Percentiles rank a stretch among this genome's conserved stretches.
These are phyloP conservation scores for Villa cingulata DNA, from an alignment of 2,888 invertebrate species.

Conservation along the genomic window DNA sequence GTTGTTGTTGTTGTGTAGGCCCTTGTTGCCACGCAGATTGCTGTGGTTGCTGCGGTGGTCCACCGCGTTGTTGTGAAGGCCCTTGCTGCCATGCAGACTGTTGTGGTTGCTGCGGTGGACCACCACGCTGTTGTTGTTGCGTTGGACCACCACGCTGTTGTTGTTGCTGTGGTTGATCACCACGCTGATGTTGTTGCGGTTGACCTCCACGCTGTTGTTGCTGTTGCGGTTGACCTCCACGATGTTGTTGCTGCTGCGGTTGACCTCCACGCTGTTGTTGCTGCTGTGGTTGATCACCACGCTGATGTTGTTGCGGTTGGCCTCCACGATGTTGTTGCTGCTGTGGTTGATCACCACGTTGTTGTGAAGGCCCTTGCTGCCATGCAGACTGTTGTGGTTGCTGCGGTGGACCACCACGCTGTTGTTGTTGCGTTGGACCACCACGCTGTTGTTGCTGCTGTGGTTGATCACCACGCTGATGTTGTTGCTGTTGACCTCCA, in stretches of 20 bases:
- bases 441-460: background rate
- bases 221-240: constrained; percentile 3
- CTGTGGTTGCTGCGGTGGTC: background rate
- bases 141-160: background rate
- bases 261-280: background rate
- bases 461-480: constrained; percentile 1
- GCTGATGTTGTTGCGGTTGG: constrained; percentile 5
- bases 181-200: constrained; percentile 5
- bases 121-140: constrained; percentile 1
- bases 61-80: background rate
- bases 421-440: constrained; percentile 5
- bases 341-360: background rate
- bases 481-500: background rate
- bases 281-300: constrained; percentile 6
- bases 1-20: background rate
- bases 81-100: background rate
- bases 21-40: background rate
- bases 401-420: background rate
- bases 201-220: constrained; percentile 2
- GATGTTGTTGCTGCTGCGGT: constrained; percentile 3
- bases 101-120: constrained; percentile 2
- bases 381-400: background rate
- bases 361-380: background rate
- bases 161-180: constrained; percentile 6
- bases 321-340: background rate